These are phyloP conservation scores for Iguana delicatissima DNA, from an alignment of 2,797 vertebrate species.

Conservation along the genomic window DNA sequence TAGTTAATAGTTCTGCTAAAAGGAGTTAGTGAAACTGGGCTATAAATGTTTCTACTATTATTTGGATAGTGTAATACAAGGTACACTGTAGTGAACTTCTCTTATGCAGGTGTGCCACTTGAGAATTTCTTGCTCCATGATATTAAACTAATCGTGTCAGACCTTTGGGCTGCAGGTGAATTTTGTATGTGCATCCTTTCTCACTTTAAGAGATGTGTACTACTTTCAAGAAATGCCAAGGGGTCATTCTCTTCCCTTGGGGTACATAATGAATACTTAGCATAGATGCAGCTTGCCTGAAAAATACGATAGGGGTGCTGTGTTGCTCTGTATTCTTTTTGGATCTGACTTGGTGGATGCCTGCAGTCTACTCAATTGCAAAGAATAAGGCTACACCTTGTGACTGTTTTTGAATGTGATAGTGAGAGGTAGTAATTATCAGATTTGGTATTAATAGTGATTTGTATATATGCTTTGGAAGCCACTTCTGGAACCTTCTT, in stretches of 20 bases:
- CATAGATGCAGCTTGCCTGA: neutral
- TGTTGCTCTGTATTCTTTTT: neutral
- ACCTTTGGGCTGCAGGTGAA: neutral
- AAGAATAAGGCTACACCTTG: neutral
- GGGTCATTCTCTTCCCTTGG: neutral
- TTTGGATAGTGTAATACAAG: neutral
- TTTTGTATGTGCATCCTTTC: neutral
- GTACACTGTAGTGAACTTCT: neutral
- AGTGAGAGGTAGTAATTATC: neutral
- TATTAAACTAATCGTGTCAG: neutral
- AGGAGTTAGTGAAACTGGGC: neutral
- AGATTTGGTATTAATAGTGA: neutral
- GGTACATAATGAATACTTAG: no score
- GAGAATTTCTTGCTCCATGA: neutral
- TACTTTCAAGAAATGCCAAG: neutral
- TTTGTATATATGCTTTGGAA: neutral
- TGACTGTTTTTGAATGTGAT: neutral
- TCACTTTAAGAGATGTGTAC: neutral
- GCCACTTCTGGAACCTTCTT: neutral
- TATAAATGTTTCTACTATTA: neutral
- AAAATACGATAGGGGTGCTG: neutral
- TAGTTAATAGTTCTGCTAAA: neutral
- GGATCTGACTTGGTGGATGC: neutral
- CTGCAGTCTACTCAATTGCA: neutral
- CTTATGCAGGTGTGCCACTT: neutral